Conservation (phyloP, 2,113 vertebrate genomes). For the Leucopternis melanops region DNA sequence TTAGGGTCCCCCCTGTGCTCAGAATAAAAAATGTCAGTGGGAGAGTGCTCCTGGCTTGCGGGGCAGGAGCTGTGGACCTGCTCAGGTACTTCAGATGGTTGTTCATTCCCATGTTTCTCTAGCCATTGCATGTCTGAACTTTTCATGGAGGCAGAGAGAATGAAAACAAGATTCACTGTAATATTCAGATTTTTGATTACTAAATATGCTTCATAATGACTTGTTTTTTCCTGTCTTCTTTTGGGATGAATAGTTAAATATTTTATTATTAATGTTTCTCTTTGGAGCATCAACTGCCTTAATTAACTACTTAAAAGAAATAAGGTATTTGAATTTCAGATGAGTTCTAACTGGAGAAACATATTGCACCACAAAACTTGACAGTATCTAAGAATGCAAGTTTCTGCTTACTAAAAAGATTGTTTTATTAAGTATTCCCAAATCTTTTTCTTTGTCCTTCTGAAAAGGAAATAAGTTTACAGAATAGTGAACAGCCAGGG, state of each 20-base stretch:
- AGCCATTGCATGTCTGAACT: neutral
- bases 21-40: neutral
- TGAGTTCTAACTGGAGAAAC: constrained; percentile 26
- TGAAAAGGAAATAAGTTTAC: neutral
- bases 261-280: neutral
- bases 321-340: constrained; percentile 13
- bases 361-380: neutral
- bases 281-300: neutral
- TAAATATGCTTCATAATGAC: neutral
- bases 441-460: neutral
- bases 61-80: neutral
- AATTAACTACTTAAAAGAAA: neutral
- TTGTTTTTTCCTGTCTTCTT: neutral
- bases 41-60: neutral
- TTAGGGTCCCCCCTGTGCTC: neutral
- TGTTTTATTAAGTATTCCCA: neutral
- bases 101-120: neutral
- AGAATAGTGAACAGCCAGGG: neutral
- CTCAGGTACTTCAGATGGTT: neutral
- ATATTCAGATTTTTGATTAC: neutral
- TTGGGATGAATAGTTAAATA: neutral
- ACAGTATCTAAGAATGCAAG: neutral
- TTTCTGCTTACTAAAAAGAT: neutral
- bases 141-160: neutral
- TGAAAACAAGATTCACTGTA: neutral